A percentile compares a stretch with the other conserved stretches of the same genome.
These are phyloP conservation scores for Xenentodon cancila DNA, from an alignment of 2,797 vertebrate species.

Conservation along the genomic window DNA sequence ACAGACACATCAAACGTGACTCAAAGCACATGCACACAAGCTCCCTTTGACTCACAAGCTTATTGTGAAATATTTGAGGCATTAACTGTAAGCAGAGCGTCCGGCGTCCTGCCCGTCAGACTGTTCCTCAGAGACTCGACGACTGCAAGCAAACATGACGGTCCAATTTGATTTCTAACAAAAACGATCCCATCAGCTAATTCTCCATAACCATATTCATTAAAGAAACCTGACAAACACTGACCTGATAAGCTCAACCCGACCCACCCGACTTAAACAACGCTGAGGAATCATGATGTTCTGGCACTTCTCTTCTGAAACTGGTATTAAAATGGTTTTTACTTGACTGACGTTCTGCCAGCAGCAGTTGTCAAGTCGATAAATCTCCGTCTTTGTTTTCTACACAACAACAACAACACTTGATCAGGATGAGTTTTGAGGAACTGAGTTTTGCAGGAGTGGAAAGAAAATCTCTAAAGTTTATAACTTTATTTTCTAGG, in stretches of 20 bases:
- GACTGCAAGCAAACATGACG: conserved; percentile 16
- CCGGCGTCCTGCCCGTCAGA: conserved; percentile 22
- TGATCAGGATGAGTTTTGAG: too few species aligned
- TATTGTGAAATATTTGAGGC: conserved; percentile 36
- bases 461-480: too few species aligned
- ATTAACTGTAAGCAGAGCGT: conserved; percentile 25
- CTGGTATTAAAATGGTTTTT: too few species aligned
- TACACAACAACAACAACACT: too few species aligned
- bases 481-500: too few species aligned
- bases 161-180: conserved; percentile 17
- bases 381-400: too few species aligned
- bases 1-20: conserved; percentile 26
- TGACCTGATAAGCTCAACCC: background rate
- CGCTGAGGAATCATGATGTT: too few species aligned
- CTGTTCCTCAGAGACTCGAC: conserved; percentile 30
- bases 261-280: too few species aligned
- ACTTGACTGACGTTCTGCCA: too few species aligned
- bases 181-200: conserved; percentile 5
- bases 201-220: conserved; percentile 9
- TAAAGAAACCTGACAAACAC: background rate
- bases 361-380: too few species aligned
- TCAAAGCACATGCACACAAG: conserved; percentile 9
- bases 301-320: too few species aligned
- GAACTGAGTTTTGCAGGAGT: too few species aligned
- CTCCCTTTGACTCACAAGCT: conserved; percentile 17